phyloP scores from a whole-genome alignment of 2,888 invertebrate genomes.

The Conops quadrifasciatus region DNA sequence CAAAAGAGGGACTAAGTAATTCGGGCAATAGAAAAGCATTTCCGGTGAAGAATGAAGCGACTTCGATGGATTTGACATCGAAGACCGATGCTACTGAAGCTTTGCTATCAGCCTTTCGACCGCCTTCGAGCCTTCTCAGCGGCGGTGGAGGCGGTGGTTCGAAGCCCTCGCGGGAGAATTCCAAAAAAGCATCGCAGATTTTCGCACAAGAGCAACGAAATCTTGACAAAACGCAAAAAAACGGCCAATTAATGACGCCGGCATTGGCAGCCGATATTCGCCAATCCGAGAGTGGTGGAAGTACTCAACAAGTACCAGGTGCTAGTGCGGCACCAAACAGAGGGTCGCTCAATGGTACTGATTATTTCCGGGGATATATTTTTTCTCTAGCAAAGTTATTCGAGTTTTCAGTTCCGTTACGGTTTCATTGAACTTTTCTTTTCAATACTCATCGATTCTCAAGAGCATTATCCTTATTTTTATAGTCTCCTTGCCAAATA shows the following conservation, averaged over 20 bases:
- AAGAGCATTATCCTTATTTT: too few species aligned
- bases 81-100: not conserved
- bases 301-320: slow-evolving; percentile 32
- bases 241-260: slow-evolving; percentile 55
- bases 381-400: not conserved
- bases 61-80: not conserved
- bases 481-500: too few species aligned
- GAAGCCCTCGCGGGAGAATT: slow-evolving; percentile 62
- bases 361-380: not conserved
- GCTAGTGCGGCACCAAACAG: not conserved
- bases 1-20: slow-evolving; percentile 39
- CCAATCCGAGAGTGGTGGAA: slow-evolving; percentile 43
- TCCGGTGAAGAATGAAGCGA: slow-evolving; percentile 42
- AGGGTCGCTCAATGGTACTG: slow-evolving; percentile 17
- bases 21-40: slow-evolving; percentile 44
- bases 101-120: too few species aligned
- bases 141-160: slow-evolving; percentile 35
- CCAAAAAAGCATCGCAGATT: slow-evolving; percentile 60
- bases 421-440: not conserved
- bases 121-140: not conserved
- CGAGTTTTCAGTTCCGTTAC: not conserved
- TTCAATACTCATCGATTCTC: not conserved
- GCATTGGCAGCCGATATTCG: slow-evolving; percentile 34
- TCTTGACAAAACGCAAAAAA: slow-evolving; percentile 57
- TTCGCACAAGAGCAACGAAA: slow-evolving; percentile 51